Percentiles rank a stretch among this genome's conserved stretches.
Evolutionary conservation across 23 tunicate species (phyloP).

Genomic region (Corella eumyota): DNA sequence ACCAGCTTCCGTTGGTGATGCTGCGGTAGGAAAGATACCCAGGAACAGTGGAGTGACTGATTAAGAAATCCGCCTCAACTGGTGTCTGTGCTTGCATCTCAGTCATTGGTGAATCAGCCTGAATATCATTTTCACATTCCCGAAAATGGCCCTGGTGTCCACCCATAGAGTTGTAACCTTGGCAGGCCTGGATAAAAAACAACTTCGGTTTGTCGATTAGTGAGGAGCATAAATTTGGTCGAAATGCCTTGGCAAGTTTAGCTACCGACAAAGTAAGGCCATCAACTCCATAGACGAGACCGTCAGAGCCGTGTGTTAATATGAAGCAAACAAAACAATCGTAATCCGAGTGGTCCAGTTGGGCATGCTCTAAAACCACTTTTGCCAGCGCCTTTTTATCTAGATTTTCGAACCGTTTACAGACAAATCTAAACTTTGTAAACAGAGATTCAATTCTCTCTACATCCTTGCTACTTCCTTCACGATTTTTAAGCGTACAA

Average conservation of each 20-base stretch:
- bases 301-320: constrained; percentile 64
- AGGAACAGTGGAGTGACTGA: constrained; percentile 74
- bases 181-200: constrained; percentile 76
- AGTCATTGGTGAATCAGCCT: constrained; percentile 6
- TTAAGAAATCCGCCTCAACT: constrained; percentile 30
- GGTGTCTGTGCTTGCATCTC: neutral
- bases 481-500: constrained; percentile 13
- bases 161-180: constrained; percentile 49
- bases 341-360: constrained; percentile 17
- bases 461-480: constrained; percentile 32
- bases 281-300: constrained; percentile 67
- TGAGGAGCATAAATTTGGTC: constrained; percentile 32
- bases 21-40: constrained; percentile 51
- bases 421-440: constrained; percentile 36
- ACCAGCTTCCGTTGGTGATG: constrained; percentile 27
- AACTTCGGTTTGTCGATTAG: constrained; percentile 63
- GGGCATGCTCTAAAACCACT: constrained; percentile 9
- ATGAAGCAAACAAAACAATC: constrained; percentile 29
- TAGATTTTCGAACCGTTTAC: constrained; percentile 17
- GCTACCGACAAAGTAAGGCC: constrained; percentile 18
- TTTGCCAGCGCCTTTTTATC: constrained; percentile 20
- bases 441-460: constrained; percentile 16
- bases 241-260: constrained; percentile 16
- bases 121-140: constrained; percentile 19
- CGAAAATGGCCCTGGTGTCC: constrained; percentile 12